phyloP scores from a whole-genome alignment of 1,140 invertebrate genomes.

The Pemphigus obesinymphae region DNA sequence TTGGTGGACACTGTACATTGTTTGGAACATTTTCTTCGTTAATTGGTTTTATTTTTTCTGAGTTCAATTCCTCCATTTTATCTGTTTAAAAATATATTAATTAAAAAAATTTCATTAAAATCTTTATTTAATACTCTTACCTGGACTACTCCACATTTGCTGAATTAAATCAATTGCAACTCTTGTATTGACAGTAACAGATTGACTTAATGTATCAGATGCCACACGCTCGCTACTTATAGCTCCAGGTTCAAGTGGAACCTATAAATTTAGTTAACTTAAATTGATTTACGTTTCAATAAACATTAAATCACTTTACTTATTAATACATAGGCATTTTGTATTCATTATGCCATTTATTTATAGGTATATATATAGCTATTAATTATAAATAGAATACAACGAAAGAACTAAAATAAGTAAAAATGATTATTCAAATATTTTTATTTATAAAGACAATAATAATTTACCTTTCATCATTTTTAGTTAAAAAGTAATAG shows the following conservation, averaged over 20 bases:
- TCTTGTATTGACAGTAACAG: slow-evolving; percentile 46
- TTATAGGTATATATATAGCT: not conserved
- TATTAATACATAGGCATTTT: no score
- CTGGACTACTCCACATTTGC: slow-evolving; percentile 47
- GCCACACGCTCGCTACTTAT: no score
- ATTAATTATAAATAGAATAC: not conserved
- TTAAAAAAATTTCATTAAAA: not conserved
- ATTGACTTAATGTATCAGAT: slow-evolving; percentile 8
- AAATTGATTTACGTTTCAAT: not conserved
- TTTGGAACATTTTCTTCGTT: no score
- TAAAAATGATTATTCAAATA: no score
- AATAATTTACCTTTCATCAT: no score
- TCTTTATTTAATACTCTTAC: not conserved
- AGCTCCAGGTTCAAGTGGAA: not conserved
- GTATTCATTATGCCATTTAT: no score
- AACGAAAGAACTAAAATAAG: no score
- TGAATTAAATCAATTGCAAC: slow-evolving; percentile 46
- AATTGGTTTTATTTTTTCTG: no score
- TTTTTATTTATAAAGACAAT: no score
- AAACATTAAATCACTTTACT: not conserved
- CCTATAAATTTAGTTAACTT: not conserved
- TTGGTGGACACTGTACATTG: not conserved
- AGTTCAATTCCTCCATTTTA: not conserved
- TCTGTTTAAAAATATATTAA: slow-evolving; percentile 6
- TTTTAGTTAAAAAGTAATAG: no score